Evolutionary conservation across 2,888 invertebrate genomes (phyloP).

Genomic region (Anagyrus pseudococci): DNA sequence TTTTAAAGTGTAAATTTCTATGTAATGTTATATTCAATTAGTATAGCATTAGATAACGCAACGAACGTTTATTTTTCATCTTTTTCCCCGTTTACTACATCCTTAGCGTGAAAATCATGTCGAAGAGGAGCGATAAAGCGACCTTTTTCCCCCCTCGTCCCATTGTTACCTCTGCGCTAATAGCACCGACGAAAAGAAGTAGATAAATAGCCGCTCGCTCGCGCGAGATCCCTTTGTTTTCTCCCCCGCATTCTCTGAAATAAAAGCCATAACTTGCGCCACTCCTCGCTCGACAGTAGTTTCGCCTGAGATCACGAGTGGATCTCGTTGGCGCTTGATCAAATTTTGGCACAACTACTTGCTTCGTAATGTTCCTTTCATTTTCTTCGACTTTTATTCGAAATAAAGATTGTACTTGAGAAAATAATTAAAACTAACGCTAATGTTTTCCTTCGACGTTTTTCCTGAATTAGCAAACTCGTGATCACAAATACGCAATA

Average conservation of each 20-base stretch:
- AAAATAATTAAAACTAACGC: too few species aligned
- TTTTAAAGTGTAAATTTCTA: too few species aligned
- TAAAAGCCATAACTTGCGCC: constrained; percentile 24
- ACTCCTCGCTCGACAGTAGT: constrained; percentile 12
- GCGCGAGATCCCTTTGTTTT: constrained; percentile 23
- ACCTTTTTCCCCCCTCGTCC: constrained; percentile 7
- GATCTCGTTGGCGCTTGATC: constrained; percentile 12
- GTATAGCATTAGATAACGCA: too few species aligned
- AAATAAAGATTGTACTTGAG: too few species aligned
- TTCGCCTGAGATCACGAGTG: background rate
- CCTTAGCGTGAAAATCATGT: constrained; percentile 21
- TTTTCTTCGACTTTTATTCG: too few species aligned
- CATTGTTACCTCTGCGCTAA: constrained; percentile 20
- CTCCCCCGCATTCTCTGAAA: constrained; percentile 12
- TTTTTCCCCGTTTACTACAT: background rate
- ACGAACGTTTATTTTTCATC: too few species aligned
- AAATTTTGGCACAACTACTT: too few species aligned
- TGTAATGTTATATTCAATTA: too few species aligned
- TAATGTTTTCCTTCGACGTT: too few species aligned
- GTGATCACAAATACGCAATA: too few species aligned
- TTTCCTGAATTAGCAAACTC: too few species aligned
- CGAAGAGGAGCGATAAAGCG: constrained; percentile 16
- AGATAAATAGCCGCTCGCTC: constrained; percentile 20
- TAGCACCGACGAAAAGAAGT: constrained; percentile 8
- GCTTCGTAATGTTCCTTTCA: too few species aligned